phyloP scores from a whole-genome alignment of 2,113 vertebrate genomes.

The Orthonyx spaldingii region DNA sequence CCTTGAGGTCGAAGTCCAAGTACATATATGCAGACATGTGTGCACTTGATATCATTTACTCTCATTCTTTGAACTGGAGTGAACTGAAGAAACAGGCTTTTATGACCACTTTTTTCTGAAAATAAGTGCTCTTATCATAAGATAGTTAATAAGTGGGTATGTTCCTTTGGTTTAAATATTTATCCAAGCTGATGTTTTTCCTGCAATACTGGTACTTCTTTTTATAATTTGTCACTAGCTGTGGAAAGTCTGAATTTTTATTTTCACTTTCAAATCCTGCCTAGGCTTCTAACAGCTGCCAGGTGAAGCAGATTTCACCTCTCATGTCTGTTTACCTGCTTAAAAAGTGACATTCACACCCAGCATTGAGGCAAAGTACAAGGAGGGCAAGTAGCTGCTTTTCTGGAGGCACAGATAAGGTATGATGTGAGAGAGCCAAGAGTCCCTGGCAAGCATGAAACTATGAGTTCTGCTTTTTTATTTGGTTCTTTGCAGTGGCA shows the following conservation, averaged over 20 bases:
- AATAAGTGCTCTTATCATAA: background rate
- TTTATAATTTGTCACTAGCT: background rate
- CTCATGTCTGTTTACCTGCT: background rate
- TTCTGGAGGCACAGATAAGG: background rate
- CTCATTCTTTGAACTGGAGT: background rate
- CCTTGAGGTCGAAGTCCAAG: background rate
- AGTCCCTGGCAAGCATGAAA: background rate
- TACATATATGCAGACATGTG: background rate
- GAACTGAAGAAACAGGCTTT: background rate
- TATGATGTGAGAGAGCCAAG: background rate
- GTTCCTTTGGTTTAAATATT: background rate
- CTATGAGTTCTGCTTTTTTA: background rate
- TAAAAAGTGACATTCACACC: background rate
- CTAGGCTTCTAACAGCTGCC: background rate
- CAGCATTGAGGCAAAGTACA: background rate
- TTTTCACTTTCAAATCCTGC: background rate
- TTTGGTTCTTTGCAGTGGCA: background rate
- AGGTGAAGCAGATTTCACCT: background rate
- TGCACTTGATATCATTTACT: background rate
- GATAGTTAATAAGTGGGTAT: background rate
- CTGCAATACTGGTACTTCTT: background rate
- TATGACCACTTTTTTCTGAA: background rate
- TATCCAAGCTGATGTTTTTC: background rate
- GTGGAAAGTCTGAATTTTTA: background rate
- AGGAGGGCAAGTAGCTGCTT: accelerated